phyloP scores from a whole-genome alignment of 2,797 vertebrate genomes.

The Chelonia mydas region DNA sequence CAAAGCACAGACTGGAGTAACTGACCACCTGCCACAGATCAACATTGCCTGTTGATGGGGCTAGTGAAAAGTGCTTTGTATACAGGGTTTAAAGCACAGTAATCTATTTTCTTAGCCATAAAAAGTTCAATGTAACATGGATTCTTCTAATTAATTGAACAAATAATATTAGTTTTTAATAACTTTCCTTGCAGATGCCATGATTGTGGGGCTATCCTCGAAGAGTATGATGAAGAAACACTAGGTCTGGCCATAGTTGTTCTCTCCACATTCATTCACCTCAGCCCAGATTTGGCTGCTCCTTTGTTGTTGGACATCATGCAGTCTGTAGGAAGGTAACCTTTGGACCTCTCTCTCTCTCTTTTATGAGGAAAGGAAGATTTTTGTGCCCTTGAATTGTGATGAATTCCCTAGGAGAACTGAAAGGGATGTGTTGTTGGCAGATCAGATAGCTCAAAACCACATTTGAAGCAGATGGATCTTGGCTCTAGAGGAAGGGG shows the following conservation, averaged over 20 bases:
- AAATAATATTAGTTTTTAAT: slow-evolving; percentile 15
- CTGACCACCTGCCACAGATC: neutral
- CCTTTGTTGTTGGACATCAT: slow-evolving; percentile 98
- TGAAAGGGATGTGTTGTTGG: neutral
- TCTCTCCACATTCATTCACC: slow-evolving; percentile 96
- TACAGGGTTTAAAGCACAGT: neutral
- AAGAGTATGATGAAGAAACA: slow-evolving; percentile 98
- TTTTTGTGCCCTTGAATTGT: neutral
- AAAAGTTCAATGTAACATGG: neutral
- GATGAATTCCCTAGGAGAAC: neutral
- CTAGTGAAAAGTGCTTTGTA: neutral
- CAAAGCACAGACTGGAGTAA: slow-evolving; percentile 13
- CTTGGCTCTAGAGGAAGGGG: neutral
- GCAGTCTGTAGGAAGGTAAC: slow-evolving; percentile 98
- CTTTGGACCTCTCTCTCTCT: neutral
- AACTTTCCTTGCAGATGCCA: slow-evolving; percentile 87
- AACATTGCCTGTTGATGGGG: neutral
- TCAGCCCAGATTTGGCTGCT: slow-evolving; percentile 96
- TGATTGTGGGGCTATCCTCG: slow-evolving; percentile 95
- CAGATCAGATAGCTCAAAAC: too few relatives aligned
- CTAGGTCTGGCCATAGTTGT: slow-evolving; percentile 94
- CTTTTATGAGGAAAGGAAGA: neutral
- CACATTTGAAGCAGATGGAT: neutral
- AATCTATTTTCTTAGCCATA: neutral
- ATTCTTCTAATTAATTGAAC: slow-evolving; percentile 1